phyloP scores from a whole-genome alignment of 64 coral and sea anemone species.

The Montipora sp. region DNA sequence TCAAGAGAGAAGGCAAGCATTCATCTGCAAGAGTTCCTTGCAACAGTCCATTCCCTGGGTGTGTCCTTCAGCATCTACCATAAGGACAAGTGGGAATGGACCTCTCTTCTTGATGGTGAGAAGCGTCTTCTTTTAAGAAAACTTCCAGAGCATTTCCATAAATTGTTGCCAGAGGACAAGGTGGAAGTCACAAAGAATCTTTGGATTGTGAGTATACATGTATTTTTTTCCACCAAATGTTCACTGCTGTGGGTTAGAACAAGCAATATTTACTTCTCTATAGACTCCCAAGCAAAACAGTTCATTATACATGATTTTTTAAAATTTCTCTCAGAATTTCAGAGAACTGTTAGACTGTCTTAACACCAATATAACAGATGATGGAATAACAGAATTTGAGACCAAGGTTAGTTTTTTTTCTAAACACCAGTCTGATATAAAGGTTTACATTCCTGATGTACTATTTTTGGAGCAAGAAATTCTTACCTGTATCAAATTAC shows the following conservation, averaged over 20 bases:
- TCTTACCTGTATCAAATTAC: background rate
- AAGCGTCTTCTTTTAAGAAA: constrained; percentile 34
- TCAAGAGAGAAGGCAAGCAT: background rate
- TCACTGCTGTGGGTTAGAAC: background rate
- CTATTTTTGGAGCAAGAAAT: background rate
- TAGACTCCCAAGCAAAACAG: background rate
- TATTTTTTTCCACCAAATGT: background rate
- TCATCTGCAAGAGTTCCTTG: background rate
- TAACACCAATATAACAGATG: background rate
- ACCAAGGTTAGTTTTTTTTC: background rate
- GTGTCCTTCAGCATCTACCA: constrained; percentile 18
- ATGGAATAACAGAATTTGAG: background rate
- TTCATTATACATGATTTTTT: background rate
- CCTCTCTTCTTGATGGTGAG: constrained; percentile 28
- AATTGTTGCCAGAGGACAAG: background rate
- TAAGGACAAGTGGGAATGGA: constrained; percentile 44
- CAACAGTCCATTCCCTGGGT: constrained; percentile 17
- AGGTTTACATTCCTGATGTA: constrained; percentile 4
- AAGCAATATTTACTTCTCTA: background rate
- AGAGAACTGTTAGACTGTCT: background rate
- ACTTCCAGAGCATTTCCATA: constrained; percentile 46
- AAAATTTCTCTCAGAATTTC: constrained; percentile 1
- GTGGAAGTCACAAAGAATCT: constrained; percentile 13
- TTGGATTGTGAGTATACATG: constrained; percentile 18
- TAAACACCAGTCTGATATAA: background rate